Conservation (phyloP, 1,140 invertebrate genomes). For the Drosophila truncata region DNA sequence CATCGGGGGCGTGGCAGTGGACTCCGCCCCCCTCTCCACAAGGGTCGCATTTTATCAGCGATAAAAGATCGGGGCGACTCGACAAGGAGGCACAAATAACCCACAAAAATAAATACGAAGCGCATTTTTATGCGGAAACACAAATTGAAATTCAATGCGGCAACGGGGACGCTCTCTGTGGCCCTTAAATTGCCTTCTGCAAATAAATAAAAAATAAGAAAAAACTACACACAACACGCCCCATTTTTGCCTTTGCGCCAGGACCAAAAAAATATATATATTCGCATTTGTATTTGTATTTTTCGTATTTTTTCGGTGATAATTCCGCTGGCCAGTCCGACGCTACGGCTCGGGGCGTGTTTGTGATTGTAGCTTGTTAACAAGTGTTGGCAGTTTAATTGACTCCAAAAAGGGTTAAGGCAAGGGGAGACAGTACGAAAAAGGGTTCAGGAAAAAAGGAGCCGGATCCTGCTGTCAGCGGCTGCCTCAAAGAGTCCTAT, state of each 20-base stretch:
- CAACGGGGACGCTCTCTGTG: constrained; percentile 38
- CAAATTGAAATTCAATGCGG: constrained; percentile 84
- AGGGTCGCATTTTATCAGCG: constrained; percentile 73
- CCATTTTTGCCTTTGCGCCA: constrained; percentile 24
- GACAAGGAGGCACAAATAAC: constrained; percentile 56
- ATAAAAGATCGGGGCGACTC: constrained; percentile 68
- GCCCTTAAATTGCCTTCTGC: constrained; percentile 74
- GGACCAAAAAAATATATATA: constrained; percentile 35
- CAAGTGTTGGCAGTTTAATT: constrained; percentile 85
- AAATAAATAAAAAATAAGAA: constrained; percentile 69
- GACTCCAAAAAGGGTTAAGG: constrained; percentile 46
- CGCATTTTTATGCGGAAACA: constrained; percentile 79
- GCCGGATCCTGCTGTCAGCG: constrained; percentile 69
- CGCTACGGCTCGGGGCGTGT: constrained; percentile 74
- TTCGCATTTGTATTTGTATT: constrained; percentile 33
- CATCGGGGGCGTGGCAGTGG: constrained; percentile 57
- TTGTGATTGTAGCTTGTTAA: constrained; percentile 85
- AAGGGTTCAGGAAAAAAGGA: constrained; percentile 7
- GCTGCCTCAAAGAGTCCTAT: constrained; percentile 60
- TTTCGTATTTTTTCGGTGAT: constrained; percentile 59
- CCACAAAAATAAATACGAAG: constrained; percentile 74
- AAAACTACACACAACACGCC: constrained; percentile 61
- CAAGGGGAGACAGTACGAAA: not conserved
- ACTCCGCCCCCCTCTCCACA: constrained; percentile 54
- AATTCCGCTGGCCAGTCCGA: constrained; percentile 56